Evolutionary conservation across 2,797 vertebrate genomes (phyloP).

Genomic region (Ispidina lecontei): DNA sequence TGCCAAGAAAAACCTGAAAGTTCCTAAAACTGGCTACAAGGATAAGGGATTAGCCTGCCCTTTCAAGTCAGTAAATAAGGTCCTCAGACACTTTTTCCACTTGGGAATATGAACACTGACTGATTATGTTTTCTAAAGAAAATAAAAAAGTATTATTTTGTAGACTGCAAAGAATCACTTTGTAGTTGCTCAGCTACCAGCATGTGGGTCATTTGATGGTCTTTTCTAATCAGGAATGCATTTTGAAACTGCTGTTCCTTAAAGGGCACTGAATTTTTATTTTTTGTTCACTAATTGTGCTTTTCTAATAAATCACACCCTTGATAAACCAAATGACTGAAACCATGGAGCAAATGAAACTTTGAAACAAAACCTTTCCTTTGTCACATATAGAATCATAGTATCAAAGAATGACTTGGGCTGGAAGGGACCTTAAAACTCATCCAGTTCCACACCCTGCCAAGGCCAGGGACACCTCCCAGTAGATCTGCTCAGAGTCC

Average conservation of each 20-base stretch:
- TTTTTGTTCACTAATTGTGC: not conserved
- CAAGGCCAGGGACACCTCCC: no score
- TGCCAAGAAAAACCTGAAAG: constrained; percentile 72
- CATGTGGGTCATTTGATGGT: constrained; percentile 42
- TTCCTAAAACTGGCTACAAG: constrained; percentile 47
- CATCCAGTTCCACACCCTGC: no score
- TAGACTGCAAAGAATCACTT: constrained; percentile 25
- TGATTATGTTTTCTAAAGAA: constrained; percentile 40
- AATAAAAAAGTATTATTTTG: not conserved
- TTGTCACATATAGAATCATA: not conserved
- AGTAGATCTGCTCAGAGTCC: no score
- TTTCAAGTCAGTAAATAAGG: constrained; percentile 64
- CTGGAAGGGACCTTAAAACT: no score
- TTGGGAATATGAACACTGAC: constrained; percentile 54
- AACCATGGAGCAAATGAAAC: constrained; percentile 5
- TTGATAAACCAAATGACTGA: constrained; percentile 11
- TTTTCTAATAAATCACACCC: constrained; percentile 43
- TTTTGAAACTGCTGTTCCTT: constrained; percentile 28
- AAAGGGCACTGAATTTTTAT: constrained; percentile 50
- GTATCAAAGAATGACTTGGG: no score
- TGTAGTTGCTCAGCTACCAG: constrained; percentile 39
- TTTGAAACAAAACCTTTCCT: constrained; percentile 1
- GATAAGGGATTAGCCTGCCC: constrained; percentile 68
- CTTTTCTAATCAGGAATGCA: constrained; percentile 34
- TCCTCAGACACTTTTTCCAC: constrained; percentile 67